Evolutionary conservation across 1,140 invertebrate species (phyloP).

Genomic region (Temnothorax nylanderi): DNA sequence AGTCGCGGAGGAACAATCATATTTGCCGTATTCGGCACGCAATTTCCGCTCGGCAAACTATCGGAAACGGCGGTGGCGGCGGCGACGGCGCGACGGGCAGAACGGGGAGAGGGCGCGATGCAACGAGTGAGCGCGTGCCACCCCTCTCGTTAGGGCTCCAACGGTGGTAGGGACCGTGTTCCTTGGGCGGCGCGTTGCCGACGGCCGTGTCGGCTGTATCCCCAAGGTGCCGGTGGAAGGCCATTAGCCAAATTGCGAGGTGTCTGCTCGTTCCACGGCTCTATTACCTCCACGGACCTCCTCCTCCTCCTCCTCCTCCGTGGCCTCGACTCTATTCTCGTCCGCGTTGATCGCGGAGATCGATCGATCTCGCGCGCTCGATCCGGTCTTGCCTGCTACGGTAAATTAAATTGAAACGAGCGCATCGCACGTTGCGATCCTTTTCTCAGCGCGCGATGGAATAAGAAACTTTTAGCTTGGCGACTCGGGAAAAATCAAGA

Average conservation of each 20-base stretch:
- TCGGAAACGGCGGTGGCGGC: conserved; percentile 47
- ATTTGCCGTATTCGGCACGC: conserved; percentile 53
- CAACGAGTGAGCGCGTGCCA: conserved; percentile 47
- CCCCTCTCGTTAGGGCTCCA: conserved; percentile 57
- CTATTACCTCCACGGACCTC: conserved; percentile 79
- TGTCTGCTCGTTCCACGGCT: conserved; percentile 83
- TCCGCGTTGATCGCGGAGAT: conserved; percentile 44
- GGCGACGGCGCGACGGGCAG: neutral
- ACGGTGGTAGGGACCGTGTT: conserved; percentile 36
- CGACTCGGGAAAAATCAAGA: neutral
- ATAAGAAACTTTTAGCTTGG: neutral
- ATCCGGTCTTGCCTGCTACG: conserved; percentile 13
- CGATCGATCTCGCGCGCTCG: conserved; percentile 47
- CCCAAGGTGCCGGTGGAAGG: conserved; percentile 78
- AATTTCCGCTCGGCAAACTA: conserved; percentile 64
- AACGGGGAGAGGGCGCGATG: neutral
- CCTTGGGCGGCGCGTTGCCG: conserved; percentile 42
- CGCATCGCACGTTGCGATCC: neutral
- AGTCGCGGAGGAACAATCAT: conserved; percentile 47
- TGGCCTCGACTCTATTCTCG: conserved; percentile 58
- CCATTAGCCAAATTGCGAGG: conserved; percentile 84
- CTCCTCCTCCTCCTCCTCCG: neutral
- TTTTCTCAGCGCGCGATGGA: neutral
- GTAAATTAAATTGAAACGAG: conserved; percentile 40
- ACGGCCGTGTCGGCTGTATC: conserved; percentile 54